Conservation (phyloP, 2,797 vertebrate species). For the Eospalax fontanierii region DNA sequence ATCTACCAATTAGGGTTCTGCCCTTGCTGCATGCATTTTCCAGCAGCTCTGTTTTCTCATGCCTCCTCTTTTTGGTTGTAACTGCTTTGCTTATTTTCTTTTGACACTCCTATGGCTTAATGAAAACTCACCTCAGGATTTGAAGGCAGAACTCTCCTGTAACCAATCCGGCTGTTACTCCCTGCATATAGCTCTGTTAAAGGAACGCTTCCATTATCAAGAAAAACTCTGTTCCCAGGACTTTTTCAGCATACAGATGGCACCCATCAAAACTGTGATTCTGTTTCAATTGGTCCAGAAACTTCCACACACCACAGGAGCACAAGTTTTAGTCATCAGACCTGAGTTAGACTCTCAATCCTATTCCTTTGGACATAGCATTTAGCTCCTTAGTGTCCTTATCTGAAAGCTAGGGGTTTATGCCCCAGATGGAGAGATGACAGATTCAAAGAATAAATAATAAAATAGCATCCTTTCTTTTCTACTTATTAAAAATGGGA, state of each 20-base stretch:
- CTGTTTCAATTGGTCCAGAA: not conserved
- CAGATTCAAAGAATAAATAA: not conserved
- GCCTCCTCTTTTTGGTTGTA: not conserved
- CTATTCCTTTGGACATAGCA: not conserved
- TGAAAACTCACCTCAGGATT: not conserved
- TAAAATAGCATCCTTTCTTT: not conserved
- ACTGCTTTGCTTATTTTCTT: not conserved
- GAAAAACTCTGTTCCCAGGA: not conserved
- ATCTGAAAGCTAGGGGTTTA: not conserved
- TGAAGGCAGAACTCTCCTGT: not conserved
- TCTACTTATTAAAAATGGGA: not conserved
- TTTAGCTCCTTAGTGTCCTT: conserved; percentile 6
- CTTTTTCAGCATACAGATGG: not conserved
- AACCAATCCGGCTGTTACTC: not conserved
- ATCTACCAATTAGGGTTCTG: not conserved
- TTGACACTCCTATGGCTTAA: not conserved
- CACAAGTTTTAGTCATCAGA: not conserved
- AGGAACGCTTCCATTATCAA: not conserved
- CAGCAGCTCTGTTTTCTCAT: not conserved
- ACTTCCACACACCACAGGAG: not conserved
- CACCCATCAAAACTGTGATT: not conserved
- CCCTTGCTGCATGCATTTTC: not conserved
- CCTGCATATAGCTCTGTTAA: not conserved
- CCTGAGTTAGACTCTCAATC: not conserved
- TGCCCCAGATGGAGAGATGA: not conserved